A percentile compares a stretch with the other conserved stretches of the same genome.
These are phyloP conservation scores for Tachycineta bicolor DNA, from an alignment of 2,113 vertebrate genomes.

Conservation along the genomic window DNA sequence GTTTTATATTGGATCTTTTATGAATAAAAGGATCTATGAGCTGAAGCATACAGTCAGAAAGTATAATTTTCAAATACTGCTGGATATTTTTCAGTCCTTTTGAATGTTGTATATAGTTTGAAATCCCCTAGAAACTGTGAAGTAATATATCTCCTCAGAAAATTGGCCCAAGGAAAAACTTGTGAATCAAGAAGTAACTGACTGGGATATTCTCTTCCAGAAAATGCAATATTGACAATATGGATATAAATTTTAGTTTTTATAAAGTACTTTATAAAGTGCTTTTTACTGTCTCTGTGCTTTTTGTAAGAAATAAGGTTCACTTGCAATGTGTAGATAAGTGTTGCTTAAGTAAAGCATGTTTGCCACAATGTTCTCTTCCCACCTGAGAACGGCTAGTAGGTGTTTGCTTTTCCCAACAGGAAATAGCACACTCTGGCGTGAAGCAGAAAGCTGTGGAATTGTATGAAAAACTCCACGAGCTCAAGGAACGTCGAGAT, in stretches of 20 bases:
- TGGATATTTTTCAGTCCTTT: background rate
- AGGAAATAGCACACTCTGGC: slow-evolving; percentile 84
- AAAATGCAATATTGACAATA: background rate
- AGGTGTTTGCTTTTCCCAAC: background rate
- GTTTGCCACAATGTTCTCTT: background rate
- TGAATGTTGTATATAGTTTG: background rate
- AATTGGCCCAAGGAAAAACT: background rate
- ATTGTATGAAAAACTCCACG: slow-evolving; percentile 84
- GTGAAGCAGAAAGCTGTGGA: slow-evolving; percentile 88
- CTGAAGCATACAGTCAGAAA: background rate
- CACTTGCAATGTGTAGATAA: background rate
- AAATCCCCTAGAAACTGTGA: background rate
- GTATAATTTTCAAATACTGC: background rate
- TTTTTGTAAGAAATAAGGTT: background rate
- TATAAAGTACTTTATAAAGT: background rate
- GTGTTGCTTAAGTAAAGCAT: background rate
- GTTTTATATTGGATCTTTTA: background rate
- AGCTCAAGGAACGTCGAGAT: slow-evolving; percentile 82
- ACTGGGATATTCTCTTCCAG: background rate
- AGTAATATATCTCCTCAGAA: background rate
- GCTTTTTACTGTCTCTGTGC: background rate
- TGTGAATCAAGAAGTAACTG: background rate
- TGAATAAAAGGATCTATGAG: background rate
- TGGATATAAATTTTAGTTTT: background rate
- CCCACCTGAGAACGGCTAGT: background rate